A percentile compares a stretch with the other conserved stretches of the same genome.
phyloP scores from a whole-genome alignment of 2,113 vertebrate genomes.

The Sinocyclocheilus anophthalmus region DNA sequence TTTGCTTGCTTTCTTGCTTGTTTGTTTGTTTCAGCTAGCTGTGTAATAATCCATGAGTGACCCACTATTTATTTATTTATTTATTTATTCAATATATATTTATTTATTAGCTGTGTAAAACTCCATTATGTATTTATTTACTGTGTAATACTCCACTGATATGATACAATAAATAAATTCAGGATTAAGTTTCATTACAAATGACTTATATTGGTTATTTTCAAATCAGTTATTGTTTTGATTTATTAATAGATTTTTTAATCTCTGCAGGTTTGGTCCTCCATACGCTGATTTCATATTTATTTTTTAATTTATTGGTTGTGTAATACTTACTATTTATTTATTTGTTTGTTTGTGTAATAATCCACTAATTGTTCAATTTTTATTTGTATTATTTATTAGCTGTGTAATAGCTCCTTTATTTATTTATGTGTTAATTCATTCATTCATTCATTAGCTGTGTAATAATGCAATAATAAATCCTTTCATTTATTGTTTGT shows the following conservation, averaged over 20 bases:
- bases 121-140: neutral
- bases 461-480: neutral
- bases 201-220: too few relatives aligned
- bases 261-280: too few relatives aligned
- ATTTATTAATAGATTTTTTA: too few relatives aligned
- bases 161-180: too few relatives aligned
- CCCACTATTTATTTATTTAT: neutral
- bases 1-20: too few relatives aligned
- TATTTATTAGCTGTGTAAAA: neutral
- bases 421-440: neutral
- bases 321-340: neutral
- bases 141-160: neutral
- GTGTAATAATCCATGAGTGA: neutral
- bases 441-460: neutral
- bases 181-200: too few relatives aligned
- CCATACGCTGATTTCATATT: too few relatives aligned
- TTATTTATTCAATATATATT: neutral
- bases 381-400: neutral
- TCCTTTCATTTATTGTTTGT: too few relatives aligned
- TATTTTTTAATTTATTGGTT: neutral
- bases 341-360: neutral
- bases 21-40: neutral
- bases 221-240: too few relatives aligned
- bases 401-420: neutral
- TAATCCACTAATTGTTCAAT: neutral